Evolutionary conservation across 2,113 vertebrate genomes (phyloP).

Genomic region (Ploceus nigricollis): DNA sequence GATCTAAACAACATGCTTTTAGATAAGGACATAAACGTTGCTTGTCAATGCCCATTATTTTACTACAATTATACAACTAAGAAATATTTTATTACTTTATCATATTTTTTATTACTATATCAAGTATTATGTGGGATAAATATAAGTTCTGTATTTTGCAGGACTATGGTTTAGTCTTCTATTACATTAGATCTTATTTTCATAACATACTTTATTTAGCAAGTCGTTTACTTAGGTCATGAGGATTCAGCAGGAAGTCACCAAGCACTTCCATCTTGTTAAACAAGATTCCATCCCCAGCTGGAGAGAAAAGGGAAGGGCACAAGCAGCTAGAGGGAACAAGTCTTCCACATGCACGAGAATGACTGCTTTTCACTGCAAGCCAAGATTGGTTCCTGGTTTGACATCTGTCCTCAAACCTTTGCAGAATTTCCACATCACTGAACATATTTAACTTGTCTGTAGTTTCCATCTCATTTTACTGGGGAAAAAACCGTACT

Average conservation of each 20-base stretch:
- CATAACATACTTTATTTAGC: background rate
- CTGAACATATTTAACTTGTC: background rate
- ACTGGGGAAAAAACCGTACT: background rate
- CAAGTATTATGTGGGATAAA: background rate
- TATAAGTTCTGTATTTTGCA: background rate
- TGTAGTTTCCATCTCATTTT: background rate
- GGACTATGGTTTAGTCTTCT: background rate
- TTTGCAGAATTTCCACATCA: background rate
- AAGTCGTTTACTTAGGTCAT: background rate
- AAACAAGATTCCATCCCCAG: background rate
- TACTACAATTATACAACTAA: background rate
- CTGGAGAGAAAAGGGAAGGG: background rate
- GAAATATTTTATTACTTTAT: background rate
- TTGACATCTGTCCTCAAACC: background rate
- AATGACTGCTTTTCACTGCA: background rate
- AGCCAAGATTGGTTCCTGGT: background rate
- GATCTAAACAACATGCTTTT: background rate
- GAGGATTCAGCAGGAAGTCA: background rate
- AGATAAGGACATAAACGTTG: background rate
- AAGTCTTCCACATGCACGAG: fast-evolving
- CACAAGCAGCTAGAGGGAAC: background rate
- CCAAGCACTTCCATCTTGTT: background rate
- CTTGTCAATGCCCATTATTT: background rate
- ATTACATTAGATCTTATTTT: background rate
- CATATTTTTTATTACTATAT: background rate